phyloP scores from a whole-genome alignment of 2,113 vertebrate species.

The Falcunculus frontatus region DNA sequence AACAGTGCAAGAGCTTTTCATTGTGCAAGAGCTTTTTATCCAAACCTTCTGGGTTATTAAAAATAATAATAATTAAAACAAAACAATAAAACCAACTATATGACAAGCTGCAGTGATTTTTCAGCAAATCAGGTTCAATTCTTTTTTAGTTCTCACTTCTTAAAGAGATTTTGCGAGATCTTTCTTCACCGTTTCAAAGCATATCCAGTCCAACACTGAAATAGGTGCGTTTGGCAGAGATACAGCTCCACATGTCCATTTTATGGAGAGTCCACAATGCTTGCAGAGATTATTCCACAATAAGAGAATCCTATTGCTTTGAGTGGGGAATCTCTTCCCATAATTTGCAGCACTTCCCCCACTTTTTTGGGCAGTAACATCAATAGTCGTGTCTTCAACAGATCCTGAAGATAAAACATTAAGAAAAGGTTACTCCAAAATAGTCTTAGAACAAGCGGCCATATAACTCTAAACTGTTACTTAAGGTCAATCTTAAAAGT shows the following conservation, averaged over 20 bases:
- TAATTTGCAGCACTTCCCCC: neutral
- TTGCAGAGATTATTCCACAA: neutral
- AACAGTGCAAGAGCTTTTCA: constrained; percentile 48
- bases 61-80: neutral
- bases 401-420: constrained; percentile 21
- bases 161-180: neutral
- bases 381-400: neutral
- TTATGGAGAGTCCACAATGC: neutral
- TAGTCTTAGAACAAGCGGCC: neutral
- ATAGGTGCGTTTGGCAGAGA: neutral
- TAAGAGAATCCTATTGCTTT: neutral
- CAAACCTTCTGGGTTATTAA: neutral
- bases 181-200: neutral
- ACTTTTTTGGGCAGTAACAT: neutral
- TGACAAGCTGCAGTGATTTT: neutral
- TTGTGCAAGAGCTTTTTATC: constrained; percentile 20
- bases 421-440: constrained; percentile 15
- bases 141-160: neutral
- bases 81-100: neutral
- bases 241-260: neutral
- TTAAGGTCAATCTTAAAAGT: neutral
- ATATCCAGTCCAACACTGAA: neutral
- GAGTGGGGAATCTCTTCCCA: neutral
- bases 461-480: neutral
- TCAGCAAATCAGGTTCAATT: neutral